Evolutionary conservation across 1,140 invertebrate genomes (phyloP).

Genomic region (Drosophila watanabei): DNA sequence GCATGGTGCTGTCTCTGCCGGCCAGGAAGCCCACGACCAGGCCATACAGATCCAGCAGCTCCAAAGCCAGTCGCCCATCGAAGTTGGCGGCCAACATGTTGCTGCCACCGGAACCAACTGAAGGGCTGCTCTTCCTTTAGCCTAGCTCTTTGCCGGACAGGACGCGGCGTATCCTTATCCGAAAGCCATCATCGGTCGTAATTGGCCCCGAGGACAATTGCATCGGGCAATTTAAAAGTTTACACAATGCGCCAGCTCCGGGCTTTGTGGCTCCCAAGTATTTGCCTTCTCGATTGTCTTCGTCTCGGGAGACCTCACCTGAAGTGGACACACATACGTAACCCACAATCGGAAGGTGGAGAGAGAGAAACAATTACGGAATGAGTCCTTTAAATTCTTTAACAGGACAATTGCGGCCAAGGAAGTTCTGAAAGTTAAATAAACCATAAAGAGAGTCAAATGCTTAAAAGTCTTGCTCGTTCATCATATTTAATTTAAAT

Average conservation of each 20-base stretch:
- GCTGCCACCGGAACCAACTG: conserved; percentile 1
- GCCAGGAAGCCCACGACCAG: conserved; percentile 34
- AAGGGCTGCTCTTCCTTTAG: not conserved
- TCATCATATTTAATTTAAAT: too few species aligned
- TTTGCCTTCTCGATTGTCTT: conserved; percentile 9
- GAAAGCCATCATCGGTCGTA: conserved; percentile 25
- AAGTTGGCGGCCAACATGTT: conserved; percentile 44
- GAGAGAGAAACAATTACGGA: not conserved
- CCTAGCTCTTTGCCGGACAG: not conserved
- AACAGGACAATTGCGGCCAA: not conserved
- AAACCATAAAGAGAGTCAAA: too few species aligned
- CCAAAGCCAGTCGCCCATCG: conserved; percentile 1
- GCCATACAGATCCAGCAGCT: conserved; percentile 38
- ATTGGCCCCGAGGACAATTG: conserved; percentile 23
- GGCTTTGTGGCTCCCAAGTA: conserved; percentile 5
- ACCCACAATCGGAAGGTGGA: not conserved
- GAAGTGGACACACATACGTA: not conserved
- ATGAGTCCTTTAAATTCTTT: not conserved
- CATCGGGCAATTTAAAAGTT: conserved; percentile 20
- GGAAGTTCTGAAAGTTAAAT: not conserved
- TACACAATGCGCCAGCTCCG: conserved; percentile 19
- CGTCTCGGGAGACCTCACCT: not conserved
- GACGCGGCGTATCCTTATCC: conserved; percentile 20
- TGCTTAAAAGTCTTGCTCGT: too few species aligned
- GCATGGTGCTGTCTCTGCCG: conserved; percentile 15